A percentile compares a stretch with the other conserved stretches of the same genome.
Evolutionary conservation across 1,140 invertebrate genomes (phyloP).

Genomic region (Drosophila eugracilis): DNA sequence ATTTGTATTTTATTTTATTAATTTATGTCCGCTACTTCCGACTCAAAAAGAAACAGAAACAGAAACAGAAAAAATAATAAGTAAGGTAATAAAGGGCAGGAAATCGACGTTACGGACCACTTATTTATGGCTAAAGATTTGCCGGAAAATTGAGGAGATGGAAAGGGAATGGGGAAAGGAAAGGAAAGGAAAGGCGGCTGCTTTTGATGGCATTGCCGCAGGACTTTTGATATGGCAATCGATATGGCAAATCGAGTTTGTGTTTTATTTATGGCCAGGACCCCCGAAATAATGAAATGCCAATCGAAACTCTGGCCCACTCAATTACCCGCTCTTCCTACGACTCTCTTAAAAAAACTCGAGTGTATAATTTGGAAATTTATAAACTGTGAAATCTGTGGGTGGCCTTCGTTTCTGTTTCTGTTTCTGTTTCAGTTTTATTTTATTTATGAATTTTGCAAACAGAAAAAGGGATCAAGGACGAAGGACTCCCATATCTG

Average conservation of each 20-base stretch:
- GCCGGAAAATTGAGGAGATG: conserved; percentile 11
- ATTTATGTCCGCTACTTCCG: conserved; percentile 29
- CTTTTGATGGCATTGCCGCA: conserved; percentile 52
- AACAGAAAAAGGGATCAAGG: conserved; percentile 16
- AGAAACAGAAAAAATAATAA: not conserved
- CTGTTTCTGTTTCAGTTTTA: no score
- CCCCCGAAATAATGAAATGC: conserved; percentile 69
- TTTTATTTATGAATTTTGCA: conserved; percentile 52
- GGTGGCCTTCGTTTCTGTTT: conserved; percentile 13
- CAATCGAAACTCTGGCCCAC: conserved; percentile 67
- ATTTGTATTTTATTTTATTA: conserved; percentile 62
- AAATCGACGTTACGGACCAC: conserved; percentile 16
- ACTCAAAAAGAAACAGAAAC: no score
- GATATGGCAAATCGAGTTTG: conserved; percentile 66
- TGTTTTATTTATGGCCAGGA: conserved; percentile 62
- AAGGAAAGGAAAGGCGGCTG: conserved; percentile 45
- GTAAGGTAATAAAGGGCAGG: conserved; percentile 69
- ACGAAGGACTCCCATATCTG: conserved; percentile 27
- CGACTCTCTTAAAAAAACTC: no score
- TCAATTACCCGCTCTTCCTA: conserved; percentile 31
- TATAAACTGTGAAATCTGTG: conserved; percentile 74
- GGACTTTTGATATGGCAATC: conserved; percentile 29
- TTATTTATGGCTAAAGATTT: conserved; percentile 73
- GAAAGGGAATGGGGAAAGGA: not conserved
- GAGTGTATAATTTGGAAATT: conserved; percentile 71